Conservation (phyloP, 2,888 invertebrate species). For the Drosophila mulleri region DNA sequence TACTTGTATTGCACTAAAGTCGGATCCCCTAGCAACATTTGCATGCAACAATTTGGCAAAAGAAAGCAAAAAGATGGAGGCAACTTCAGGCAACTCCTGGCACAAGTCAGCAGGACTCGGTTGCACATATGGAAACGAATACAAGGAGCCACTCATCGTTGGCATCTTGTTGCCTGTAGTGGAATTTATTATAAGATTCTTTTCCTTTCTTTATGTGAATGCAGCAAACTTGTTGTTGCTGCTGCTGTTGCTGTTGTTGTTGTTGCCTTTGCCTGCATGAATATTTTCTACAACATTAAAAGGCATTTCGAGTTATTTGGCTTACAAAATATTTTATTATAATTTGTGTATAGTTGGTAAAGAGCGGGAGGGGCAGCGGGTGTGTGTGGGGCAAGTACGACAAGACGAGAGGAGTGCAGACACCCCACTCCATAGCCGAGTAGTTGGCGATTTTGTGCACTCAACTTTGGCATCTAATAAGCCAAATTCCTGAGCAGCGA, state of each 20-base stretch:
- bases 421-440: constrained; percentile 21
- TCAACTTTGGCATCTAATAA: constrained; percentile 72
- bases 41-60: constrained; percentile 77
- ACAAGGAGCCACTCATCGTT: constrained; percentile 54
- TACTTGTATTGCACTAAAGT: constrained; percentile 45
- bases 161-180: constrained; percentile 72
- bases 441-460: constrained; percentile 61
- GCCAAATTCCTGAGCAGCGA: constrained; percentile 71
- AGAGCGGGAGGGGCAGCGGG: too few relatives aligned
- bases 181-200: constrained; percentile 80
- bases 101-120: constrained; percentile 37
- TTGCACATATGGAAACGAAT: constrained; percentile 50
- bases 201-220: constrained; percentile 72
- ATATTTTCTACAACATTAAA: constrained; percentile 74
- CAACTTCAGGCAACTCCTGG: constrained; percentile 49
- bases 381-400: too few relatives aligned
- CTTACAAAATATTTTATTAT: constrained; percentile 63
- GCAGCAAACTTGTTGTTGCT: constrained; percentile 53
- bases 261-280: constrained; percentile 47
- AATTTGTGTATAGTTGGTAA: constrained; percentile 55
- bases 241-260: constrained; percentile 10
- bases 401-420: neutral
- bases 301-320: constrained; percentile 76
- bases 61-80: constrained; percentile 15
- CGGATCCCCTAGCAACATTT: constrained; percentile 61